A percentile compares a stretch with the other conserved stretches of the same genome.
Conservation (phyloP, 2,113 vertebrate species). For the Galbula dea region DNA sequence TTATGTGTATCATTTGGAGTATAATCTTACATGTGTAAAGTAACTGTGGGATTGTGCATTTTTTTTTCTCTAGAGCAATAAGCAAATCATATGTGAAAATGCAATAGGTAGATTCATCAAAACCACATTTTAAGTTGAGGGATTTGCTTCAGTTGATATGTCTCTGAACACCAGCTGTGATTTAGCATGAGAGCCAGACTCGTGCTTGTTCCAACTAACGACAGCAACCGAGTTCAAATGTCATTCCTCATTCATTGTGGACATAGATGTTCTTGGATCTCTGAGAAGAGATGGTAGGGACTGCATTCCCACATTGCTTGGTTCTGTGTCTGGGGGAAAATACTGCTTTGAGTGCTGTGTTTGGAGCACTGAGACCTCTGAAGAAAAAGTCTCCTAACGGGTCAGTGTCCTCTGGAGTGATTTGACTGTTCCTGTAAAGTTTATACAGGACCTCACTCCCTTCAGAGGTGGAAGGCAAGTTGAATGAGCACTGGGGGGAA, state of each 20-base stretch:
- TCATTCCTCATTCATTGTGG: background rate
- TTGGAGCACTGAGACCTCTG: background rate
- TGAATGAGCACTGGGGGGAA: background rate
- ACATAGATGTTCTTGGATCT: background rate
- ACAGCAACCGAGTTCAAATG: background rate
- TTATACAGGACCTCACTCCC: background rate
- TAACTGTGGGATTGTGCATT: background rate
- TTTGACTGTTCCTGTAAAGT: background rate
- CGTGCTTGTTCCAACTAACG: background rate
- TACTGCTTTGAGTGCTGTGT: background rate
- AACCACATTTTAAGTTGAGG: background rate
- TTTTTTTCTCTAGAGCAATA: background rate
- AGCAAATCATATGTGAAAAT: background rate
- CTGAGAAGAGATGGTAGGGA: background rate
- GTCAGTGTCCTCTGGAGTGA: fast-evolving
- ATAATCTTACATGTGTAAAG: background rate
- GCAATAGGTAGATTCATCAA: background rate
- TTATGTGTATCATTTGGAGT: background rate
- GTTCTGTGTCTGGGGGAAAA: background rate
- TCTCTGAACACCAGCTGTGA: background rate
- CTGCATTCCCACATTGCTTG: background rate
- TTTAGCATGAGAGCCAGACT: background rate
- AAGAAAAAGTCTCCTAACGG: background rate
- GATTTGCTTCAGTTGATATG: background rate
- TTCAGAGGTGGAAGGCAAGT: background rate